Evolutionary conservation across 2,797 vertebrate species (phyloP), one percentile per base, ranked within the genome.

Genomic region (Micromesistius poutassou): DNA sequence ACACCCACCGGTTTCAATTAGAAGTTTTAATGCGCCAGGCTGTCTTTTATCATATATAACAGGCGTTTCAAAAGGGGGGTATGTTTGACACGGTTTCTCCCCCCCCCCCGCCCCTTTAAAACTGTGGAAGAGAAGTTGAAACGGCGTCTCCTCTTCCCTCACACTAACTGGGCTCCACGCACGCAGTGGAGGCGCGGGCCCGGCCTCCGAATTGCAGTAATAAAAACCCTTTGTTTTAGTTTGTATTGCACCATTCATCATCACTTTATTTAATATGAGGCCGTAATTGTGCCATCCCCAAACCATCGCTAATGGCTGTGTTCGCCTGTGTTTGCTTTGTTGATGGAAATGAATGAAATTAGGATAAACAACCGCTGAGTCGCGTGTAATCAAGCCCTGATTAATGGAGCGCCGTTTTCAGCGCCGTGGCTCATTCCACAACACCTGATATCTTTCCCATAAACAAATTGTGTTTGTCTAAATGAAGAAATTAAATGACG

Each of bases 401-500:
- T 98, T 98, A 98, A 98, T 98, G 97, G 95, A 95, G 93, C 96
- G 78, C 94, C 94, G 83, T 95, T 97, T 97, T 97, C 96, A 93
- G 94, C 94, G 93, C 95, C 95, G 95, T 96, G 96, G 95, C 94
- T 97, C 96, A 96, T 96, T 97, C 96, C 95, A 88, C 93, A 98
- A 96, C 97, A 99, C 97, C 97, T 98, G 98, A 99, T 98, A 97
- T 98, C 96, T 95, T 96, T 97, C 96, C 94, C 96, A 96, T 97
- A 98, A 98, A 98, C 97, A 99, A 97, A 98, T 97, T 95, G 95
- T 97, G 96, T 97, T 98, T 98, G 96, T 98, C 97, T 96, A 98
- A 98, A 98, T 98, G 97, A 97, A 97, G 97, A 97, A 97, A 97
- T 97, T 95, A 98, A 98, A 98, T 98, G 97, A 98, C 96, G 97